Conservation (phyloP, 1,140 invertebrate genomes). For the Apis dorsata region DNA sequence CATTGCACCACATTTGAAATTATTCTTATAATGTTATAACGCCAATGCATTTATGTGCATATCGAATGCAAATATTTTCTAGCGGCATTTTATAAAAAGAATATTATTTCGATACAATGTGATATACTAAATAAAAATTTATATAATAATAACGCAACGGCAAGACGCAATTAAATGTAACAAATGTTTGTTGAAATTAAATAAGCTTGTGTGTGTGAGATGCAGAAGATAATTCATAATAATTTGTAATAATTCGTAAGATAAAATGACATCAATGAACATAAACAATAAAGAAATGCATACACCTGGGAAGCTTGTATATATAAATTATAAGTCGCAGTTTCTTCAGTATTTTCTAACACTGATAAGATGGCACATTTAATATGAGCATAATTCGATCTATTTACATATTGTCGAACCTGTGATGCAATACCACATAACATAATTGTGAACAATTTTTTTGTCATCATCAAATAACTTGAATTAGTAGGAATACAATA, state of each 20-base stretch:
- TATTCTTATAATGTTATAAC: conserved; percentile 13
- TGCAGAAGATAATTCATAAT: conserved; percentile 44
- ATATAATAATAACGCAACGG: conserved; percentile 50
- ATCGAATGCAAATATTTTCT: conserved; percentile 19
- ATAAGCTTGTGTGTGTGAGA: conserved; percentile 53
- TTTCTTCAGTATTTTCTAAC: conserved; percentile 49
- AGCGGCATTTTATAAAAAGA: conserved; percentile 31
- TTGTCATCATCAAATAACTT: conserved; percentile 43
- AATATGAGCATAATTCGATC: conserved; percentile 62
- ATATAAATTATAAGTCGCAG: conserved; percentile 61
- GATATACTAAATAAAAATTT: conserved; percentile 56
- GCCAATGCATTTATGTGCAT: conserved; percentile 23
- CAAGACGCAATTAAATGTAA: conserved; percentile 55
- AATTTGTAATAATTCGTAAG: conserved; percentile 16
- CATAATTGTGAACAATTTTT: conserved; percentile 48
- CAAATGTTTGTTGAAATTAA: conserved; percentile 38
- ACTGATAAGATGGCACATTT: conserved; percentile 67
- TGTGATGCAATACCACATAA: conserved; percentile 55
- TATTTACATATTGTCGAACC: conserved; percentile 61
- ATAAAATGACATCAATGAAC: conserved; percentile 50
- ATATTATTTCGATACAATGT: conserved; percentile 31
- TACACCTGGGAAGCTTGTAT: conserved; percentile 55
- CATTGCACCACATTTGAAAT: conserved; percentile 30
- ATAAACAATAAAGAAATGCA: conserved; percentile 50
- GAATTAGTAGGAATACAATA: conserved; percentile 41